Percentiles rank a stretch among this genome's conserved stretches.
Evolutionary conservation across 2,113 vertebrate genomes (phyloP).

Genomic region (Pedetes capensis): DNA sequence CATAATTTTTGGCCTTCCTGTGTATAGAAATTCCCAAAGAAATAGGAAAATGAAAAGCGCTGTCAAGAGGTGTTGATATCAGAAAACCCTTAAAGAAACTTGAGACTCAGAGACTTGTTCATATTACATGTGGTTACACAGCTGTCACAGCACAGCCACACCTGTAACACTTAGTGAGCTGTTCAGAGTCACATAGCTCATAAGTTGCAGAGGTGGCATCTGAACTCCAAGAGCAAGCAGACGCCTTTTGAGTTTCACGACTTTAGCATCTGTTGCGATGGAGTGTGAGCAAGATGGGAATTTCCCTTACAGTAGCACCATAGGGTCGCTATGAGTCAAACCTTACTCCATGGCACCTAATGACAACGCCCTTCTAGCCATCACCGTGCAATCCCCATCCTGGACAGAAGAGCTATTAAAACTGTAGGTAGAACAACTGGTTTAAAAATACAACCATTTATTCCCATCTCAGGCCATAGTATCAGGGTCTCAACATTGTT

Average conservation of each 20-base stretch:
- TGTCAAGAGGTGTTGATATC: neutral
- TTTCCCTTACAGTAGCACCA: rapidly evolving
- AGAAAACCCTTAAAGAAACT: neutral
- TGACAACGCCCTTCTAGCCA: neutral
- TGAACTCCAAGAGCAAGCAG: neutral
- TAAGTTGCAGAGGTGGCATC: neutral
- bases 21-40: neutral
- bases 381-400: neutral
- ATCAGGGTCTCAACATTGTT: neutral
- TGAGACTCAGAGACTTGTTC: neutral
- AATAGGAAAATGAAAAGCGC: neutral
- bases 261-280: neutral
- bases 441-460: neutral
- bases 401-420: neutral
- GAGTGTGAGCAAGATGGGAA: neutral
- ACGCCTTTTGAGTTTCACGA: neutral
- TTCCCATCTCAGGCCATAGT: neutral
- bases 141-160: neutral
- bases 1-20: neutral
- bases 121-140: neutral
- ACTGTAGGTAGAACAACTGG: neutral
- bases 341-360: no score
- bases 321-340: no score
- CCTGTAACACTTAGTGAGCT: neutral
- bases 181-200: neutral